Evolutionary conservation across 1,140 invertebrate species (phyloP).

Genomic region (Alviniconcha marisindica): DNA sequence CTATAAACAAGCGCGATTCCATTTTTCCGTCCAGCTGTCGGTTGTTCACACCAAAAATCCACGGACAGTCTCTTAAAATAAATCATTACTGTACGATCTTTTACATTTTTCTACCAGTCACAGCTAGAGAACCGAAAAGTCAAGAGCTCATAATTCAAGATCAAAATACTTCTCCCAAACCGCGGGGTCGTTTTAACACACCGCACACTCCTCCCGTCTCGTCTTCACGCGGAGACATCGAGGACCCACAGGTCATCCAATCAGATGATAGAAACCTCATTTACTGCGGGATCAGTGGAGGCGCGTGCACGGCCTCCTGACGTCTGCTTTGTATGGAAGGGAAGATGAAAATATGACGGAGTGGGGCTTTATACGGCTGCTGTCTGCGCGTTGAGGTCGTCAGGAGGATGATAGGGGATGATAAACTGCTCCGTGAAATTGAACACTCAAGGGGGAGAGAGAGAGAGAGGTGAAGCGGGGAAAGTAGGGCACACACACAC

Average conservation of each 20-base stretch:
- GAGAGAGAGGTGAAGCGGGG: too few relatives aligned
- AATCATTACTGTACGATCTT: too few relatives aligned
- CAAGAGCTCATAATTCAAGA: too few relatives aligned
- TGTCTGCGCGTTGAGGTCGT: background rate
- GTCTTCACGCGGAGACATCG: background rate
- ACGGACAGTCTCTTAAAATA: too few relatives aligned
- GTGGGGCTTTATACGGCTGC: background rate
- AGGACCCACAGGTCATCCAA: conserved; percentile 3
- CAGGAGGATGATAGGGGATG: background rate
- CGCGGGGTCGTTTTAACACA: too few relatives aligned
- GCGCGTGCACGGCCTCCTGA: background rate
- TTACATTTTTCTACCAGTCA: too few relatives aligned
- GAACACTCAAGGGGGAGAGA: background rate
- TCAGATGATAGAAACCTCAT: background rate
- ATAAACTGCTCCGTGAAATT: background rate
- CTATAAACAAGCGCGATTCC: too few relatives aligned
- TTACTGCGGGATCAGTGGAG: background rate
- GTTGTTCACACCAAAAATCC: too few relatives aligned
- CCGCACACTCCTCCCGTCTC: too few relatives aligned
- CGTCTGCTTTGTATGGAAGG: background rate
- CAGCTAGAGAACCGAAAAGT: too few relatives aligned
- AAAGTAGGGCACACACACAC: background rate
- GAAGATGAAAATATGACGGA: background rate
- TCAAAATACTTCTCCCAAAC: too few relatives aligned
- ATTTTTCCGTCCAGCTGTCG: too few relatives aligned